Base-by-base conservation (phyloP, 1,140 invertebrate genomes). In the Magallana ariakensis region DNA sequence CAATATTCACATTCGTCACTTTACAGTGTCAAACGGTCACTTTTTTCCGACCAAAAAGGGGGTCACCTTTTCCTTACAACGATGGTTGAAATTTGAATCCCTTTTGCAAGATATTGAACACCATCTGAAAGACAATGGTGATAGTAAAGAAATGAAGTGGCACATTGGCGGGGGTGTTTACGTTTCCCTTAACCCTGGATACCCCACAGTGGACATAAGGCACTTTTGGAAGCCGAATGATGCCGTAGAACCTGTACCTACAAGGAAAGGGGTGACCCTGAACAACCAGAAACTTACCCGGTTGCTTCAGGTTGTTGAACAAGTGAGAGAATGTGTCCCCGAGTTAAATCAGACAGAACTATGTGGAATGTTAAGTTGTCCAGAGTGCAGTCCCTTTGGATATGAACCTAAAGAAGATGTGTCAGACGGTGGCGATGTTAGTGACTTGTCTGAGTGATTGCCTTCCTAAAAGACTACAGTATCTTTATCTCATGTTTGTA, bases 151-250 rank as follows among this genome's bases (percentile, higher is more conserved):
- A 83, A 58, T 82, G 60, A 19, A 58, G 54, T 60, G 80, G 11
- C 85, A 87, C 55, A 15, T 87, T 26, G 85, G 85, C 2, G 85
- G 85, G 1, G 85, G 85, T 6, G 33, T 83, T 11, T 87, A 83
- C 16, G 85, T 87, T 7, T 81, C 85, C 6, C 8, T 87, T 58
- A 66, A 10, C 26, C 33, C 85, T 33, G 58, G 70, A 53, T 87
- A 83, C 55, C 80, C 85, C 4, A 87, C 85, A 70, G 85, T 87
- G 13, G 85, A 87, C 26, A 55, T 87, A 13, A 53, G 85, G 7
- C 85, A 83, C 16, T 87, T 83, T 53, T 87, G 80, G 85, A 87
- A 83, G 58, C 80, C 85, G 0, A 15, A 66, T 7, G 85, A 83
- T 82, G 13, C 56, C 16, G 5, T 53, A 11, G 75, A 70, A 83